These are phyloP conservation scores for Hecatera dysodea DNA, from an alignment of 2,888 invertebrate species.

Conservation along the genomic window DNA sequence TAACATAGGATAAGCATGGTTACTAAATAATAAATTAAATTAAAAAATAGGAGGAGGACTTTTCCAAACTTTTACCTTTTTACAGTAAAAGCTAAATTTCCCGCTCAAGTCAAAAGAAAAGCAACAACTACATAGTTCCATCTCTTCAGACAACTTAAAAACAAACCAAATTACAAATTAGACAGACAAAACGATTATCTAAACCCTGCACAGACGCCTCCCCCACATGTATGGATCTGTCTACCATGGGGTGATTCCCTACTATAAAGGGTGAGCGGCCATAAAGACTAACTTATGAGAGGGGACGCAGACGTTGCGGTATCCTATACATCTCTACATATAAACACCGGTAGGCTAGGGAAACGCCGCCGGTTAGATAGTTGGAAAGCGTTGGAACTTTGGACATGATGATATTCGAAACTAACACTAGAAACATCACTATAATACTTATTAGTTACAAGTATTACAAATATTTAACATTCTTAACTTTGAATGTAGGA, in stretches of 20 bases:
- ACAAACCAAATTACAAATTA: neutral
- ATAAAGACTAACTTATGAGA: constrained; percentile 39
- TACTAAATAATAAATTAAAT: too few relatives aligned
- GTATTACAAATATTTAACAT: too few relatives aligned
- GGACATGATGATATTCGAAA: too few relatives aligned
- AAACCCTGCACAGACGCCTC: neutral
- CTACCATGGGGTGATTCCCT: constrained; percentile 33
- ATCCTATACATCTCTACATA: constrained; percentile 12
- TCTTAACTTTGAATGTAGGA: too few relatives aligned
- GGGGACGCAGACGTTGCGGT: constrained; percentile 20
- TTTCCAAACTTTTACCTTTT: too few relatives aligned
- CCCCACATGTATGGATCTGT: constrained; percentile 10
- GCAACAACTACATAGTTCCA: neutral
- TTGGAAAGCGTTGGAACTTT: too few relatives aligned
- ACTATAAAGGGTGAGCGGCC: constrained; percentile 15
- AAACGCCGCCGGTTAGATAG: neutral
- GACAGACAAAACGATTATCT: constrained; percentile 3
- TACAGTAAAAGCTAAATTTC: neutral
- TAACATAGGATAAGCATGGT: too few relatives aligned
- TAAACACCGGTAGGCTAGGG: neutral
- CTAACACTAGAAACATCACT: too few relatives aligned
- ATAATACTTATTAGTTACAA: too few relatives aligned
- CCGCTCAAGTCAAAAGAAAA: neutral
- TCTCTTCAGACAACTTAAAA: neutral
- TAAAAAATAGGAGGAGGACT: too few relatives aligned